Percentiles rank a stretch among this genome's conserved stretches.
phyloP scores from a whole-genome alignment of 37 sponge, comb jelly and placozoan species.

The Theonella swinhoei region DNA sequence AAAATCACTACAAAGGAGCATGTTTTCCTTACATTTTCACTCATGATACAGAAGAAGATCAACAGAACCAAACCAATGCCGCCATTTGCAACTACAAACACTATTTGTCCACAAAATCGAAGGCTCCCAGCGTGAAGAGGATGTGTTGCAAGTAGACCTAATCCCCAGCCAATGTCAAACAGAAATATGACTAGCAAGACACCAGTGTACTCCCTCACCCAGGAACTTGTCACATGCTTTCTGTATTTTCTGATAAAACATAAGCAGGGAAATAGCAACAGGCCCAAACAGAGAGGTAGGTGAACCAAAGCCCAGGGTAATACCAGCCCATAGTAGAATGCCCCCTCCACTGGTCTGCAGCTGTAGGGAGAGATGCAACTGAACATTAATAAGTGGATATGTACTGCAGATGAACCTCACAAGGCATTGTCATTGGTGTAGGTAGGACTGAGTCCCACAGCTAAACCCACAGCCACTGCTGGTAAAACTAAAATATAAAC shows the following conservation, averaged over 20 bases:
- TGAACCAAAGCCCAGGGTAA: conserved; percentile 2
- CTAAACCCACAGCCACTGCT: not conserved
- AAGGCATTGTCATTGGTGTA: conserved; percentile 18
- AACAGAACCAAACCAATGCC: not conserved
- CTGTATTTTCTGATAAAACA: not conserved
- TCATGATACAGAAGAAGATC: not conserved
- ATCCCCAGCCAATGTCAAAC: conserved; percentile 27
- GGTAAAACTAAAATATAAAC: conserved; percentile 3
- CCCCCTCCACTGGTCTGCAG: conserved; percentile 12
- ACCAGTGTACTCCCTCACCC: conserved; percentile 1
- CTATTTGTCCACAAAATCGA: not conserved
- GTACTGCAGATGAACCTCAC: too few relatives aligned
- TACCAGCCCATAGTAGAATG: not conserved
- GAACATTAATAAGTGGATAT: too few relatives aligned
- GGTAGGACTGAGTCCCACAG: not conserved
- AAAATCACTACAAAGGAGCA: too few relatives aligned
- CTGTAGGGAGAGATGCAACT: too few relatives aligned
- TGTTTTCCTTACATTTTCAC: not conserved
- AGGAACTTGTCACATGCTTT: not conserved
- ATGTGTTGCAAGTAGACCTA: not conserved
- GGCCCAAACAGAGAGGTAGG: not conserved
- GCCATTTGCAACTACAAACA: not conserved
- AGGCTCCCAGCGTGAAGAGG: too few relatives aligned
- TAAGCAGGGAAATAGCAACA: not conserved
- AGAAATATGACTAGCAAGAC: conserved; percentile 6